Evolutionary conservation across 2,113 vertebrate genomes (phyloP).

Genomic region (Apeltes quadracus): DNA sequence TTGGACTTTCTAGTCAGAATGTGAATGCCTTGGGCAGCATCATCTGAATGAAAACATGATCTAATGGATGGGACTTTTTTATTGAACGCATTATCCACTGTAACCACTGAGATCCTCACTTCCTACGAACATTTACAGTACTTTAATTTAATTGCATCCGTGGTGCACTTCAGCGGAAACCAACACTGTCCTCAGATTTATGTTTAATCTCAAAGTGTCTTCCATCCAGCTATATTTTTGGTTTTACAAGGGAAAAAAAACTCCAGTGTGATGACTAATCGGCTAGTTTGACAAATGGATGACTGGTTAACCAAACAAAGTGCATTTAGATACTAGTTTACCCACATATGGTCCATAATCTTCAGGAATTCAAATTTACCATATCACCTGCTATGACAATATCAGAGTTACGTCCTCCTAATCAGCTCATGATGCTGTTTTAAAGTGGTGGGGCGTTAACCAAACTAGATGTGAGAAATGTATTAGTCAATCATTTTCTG

Average conservation of each 20-base stretch:
- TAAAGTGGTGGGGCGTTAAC: conserved; percentile 25
- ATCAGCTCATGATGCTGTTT: conserved; percentile 42
- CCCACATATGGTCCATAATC: neutral
- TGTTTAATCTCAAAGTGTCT: no score
- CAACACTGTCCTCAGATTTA: neutral
- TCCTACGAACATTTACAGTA: neutral
- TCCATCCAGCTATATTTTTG: no score
- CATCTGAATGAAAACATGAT: neutral
- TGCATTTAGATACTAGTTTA: neutral
- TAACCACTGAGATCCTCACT: neutral
- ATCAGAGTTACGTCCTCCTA: conserved; percentile 6
- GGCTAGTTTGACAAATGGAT: neutral
- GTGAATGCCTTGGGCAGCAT: no score
- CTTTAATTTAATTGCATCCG: neutral
- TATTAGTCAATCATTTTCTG: conserved; percentile 17
- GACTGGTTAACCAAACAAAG: neutral
- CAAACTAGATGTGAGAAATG: conserved; percentile 43
- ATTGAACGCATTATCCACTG: neutral
- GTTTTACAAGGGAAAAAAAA: no score
- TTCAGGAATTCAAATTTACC: neutral
- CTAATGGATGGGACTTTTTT: neutral
- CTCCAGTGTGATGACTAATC: neutral
- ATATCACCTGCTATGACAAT: neutral
- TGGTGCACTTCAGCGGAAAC: no score
- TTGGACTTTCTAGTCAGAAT: neutral